Percentiles rank a stretch among this genome's conserved stretches.
Evolutionary conservation across 2,113 vertebrate genomes (phyloP).

Genomic region (Gymnogyps californianus): DNA sequence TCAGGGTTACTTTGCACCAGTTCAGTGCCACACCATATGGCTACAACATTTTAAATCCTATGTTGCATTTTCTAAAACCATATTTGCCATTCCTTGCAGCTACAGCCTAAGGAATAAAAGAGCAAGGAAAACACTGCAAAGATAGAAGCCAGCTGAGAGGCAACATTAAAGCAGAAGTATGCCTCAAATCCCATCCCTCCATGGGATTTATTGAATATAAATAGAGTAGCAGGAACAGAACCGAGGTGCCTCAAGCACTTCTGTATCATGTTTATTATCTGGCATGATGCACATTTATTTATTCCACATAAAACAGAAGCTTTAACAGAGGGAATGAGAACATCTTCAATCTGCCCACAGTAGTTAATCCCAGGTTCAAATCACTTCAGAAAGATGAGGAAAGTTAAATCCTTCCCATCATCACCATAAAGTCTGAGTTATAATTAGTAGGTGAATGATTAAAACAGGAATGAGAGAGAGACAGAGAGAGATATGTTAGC

Average conservation of each 20-base stretch:
- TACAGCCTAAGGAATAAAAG: neutral
- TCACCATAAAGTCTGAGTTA: neutral
- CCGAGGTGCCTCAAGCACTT: neutral
- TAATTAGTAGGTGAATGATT: slow-evolving; percentile 12
- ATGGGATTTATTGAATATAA: slow-evolving; percentile 17
- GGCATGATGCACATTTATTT: slow-evolving; percentile 19
- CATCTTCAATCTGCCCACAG: neutral
- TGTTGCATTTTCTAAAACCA: neutral
- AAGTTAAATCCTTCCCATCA: slow-evolving; percentile 16
- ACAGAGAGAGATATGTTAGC: neutral
- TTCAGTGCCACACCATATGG: neutral
- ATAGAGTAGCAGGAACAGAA: slow-evolving; percentile 19
- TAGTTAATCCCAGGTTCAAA: slow-evolving; percentile 23
- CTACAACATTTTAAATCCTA: neutral
- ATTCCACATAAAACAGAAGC: slow-evolving; percentile 13
- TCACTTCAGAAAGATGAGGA: slow-evolving; percentile 5
- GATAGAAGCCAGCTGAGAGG: slow-evolving; percentile 19
- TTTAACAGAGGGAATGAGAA: slow-evolving; percentile 9
- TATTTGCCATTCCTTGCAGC: slow-evolving; percentile 18
- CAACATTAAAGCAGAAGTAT: slow-evolving; percentile 24
- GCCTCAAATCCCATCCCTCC: neutral
- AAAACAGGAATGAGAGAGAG: neutral
- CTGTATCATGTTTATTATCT: slow-evolving; percentile 11
- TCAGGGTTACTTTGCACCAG: neutral
- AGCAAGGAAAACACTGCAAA: neutral